These are phyloP conservation scores for Neosilurus mollespiculum DNA, from an alignment of 2,797 vertebrate species.

Conservation along the genomic window DNA sequence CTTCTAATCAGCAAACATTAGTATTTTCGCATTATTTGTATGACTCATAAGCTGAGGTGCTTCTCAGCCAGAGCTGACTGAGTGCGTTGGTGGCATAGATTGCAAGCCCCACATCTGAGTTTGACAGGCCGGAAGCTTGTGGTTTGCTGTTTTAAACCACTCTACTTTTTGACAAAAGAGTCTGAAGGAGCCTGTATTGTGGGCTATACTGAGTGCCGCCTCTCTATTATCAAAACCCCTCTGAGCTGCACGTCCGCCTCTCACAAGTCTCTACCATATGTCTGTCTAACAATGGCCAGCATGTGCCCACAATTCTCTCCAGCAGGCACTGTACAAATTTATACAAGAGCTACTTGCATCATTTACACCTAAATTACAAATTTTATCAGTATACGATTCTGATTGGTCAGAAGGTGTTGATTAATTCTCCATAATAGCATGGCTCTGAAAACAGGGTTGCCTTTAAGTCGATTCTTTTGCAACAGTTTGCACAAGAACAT, in stretches of 20 bases:
- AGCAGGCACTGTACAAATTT: conserved; percentile 30
- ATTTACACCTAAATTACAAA: conserved; percentile 6
- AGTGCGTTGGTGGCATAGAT: conserved; percentile 36
- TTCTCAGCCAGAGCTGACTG: conserved; percentile 31
- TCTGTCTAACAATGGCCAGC: conserved; percentile 54
- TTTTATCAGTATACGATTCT: background rate
- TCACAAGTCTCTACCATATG: conserved; percentile 65
- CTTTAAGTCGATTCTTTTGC: background rate
- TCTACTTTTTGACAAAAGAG: conserved; percentile 15
- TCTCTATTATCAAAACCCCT: conserved; percentile 53
- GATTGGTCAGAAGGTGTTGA: background rate
- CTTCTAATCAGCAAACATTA: conserved; percentile 56
- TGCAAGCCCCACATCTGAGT: conserved; percentile 56
- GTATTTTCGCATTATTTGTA: conserved; percentile 87
- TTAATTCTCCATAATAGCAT: background rate
- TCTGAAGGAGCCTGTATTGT: conserved; percentile 49
- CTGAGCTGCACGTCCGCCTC: conserved; percentile 48
- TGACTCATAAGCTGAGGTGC: conserved; percentile 67
- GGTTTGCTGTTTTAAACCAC: conserved; percentile 36
- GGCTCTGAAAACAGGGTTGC: background rate
- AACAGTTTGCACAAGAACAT: background rate
- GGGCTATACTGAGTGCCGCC: conserved; percentile 54
- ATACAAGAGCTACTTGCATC: conserved; percentile 18
- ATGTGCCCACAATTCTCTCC: conserved; percentile 50
- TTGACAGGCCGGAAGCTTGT: conserved; percentile 58